Evolutionary conservation across 2,113 vertebrate genomes (phyloP), one percentile per base, ranked within the genome.

Genomic region (Hippocampus mohnikei): DNA sequence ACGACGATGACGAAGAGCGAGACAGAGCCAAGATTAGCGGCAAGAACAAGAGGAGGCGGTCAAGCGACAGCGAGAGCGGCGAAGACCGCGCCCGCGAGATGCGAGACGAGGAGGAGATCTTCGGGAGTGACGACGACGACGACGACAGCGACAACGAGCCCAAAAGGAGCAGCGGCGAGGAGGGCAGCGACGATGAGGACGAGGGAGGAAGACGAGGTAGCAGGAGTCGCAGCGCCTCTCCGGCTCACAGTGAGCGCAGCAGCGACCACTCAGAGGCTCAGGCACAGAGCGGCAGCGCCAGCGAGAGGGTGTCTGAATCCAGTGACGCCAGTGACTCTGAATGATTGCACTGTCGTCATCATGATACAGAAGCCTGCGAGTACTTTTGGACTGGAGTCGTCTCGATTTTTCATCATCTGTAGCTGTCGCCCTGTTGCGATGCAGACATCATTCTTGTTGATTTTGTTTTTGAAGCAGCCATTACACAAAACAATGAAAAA

Each of bases 31-130:
- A 60, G 58, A 29, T 60, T 20, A 15, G 9, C 53, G 5, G 5
- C 23, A 15, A 33, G 8, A 87, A 84, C 73, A 76, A 80, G 12
- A 83, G 73, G 18, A 88, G 86, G 81, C 94, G 93, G 75, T 84
- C 86, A n/a, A 94, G 93, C 0, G 91, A 89, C 1, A 93, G 93
- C 1, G 92, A 94, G 70, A 94, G 93, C 3, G 93, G 93, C 0
- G 93, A 92, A 25, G 93, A 94, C 16, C 73, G 88, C 62, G 78
- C 85, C 44, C 88, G 90, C 29, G 91, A 96, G 44, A 91, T 95
- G 52, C 92, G 95, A 0, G 95, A 97, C 61, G 94, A 96, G 74
- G 95, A 95, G 50, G 95, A 96, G 85, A 97, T 97, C 91, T 96
- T 97, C 0, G 95, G 95, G 33, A 96, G 95, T 0, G 95, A 95